phyloP scores from a whole-genome alignment of 2,113 vertebrate species.

The Xiphorhynchus elegans region DNA sequence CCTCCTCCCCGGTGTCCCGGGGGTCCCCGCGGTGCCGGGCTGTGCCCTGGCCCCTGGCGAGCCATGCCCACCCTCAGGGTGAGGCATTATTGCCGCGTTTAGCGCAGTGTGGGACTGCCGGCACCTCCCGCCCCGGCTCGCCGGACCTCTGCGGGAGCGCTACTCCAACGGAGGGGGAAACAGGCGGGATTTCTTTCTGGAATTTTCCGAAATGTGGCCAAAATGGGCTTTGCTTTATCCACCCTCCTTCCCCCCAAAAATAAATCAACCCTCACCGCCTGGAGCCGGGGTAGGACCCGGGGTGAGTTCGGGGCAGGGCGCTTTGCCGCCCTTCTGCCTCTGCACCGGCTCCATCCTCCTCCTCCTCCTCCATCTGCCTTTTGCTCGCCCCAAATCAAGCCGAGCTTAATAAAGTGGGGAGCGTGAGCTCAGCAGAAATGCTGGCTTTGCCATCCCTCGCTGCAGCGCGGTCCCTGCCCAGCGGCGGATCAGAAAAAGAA shows the following conservation, averaged over 20 bases:
- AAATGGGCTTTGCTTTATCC: background rate
- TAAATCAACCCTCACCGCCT: background rate
- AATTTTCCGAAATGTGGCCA: conserved; percentile 8
- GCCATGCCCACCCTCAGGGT: background rate
- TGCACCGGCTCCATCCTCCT: background rate
- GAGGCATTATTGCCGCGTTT: background rate
- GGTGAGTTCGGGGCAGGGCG: background rate
- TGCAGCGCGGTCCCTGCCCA: conserved; percentile 23
- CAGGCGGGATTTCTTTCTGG: background rate
- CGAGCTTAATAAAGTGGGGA: background rate
- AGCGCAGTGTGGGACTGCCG: accelerated
- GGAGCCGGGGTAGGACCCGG: background rate
- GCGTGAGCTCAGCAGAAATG: conserved; percentile 54
- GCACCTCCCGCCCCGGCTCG: background rate
- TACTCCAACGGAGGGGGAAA: background rate
- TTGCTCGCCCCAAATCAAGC: background rate
- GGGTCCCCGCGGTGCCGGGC: no score
- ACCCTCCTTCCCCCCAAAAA: no score
- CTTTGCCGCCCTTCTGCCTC: background rate
- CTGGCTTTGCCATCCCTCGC: conserved; percentile 18
- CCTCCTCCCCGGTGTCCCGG: no score
- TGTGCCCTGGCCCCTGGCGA: no score
- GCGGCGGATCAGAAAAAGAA: background rate
- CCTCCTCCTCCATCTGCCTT: background rate
- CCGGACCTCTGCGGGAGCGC: background rate